A percentile compares a stretch with the other conserved stretches of the same genome.
phyloP scores from a whole-genome alignment of 2,888 invertebrate species.

The Callimorpha dominula region DNA sequence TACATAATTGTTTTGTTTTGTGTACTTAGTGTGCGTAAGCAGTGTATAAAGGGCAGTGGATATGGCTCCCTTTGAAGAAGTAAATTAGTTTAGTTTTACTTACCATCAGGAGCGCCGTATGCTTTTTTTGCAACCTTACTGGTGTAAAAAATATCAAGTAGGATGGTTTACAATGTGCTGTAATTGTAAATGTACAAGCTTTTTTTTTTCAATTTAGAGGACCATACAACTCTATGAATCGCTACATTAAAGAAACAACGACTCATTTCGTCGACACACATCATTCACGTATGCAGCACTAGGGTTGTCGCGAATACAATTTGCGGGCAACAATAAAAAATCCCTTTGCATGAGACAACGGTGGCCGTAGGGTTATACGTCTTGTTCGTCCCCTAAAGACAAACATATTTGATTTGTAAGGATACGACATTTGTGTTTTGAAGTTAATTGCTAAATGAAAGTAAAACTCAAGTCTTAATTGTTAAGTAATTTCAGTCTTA shows the following conservation, averaged over 20 bases:
- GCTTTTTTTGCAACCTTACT: not conserved
- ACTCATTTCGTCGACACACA: constrained; percentile 40
- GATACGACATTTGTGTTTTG: constrained; percentile 51
- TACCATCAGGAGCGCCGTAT: not conserved
- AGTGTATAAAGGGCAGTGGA: too few species aligned
- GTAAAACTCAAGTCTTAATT: not conserved
- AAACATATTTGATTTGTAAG: constrained; percentile 55
- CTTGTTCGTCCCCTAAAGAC: constrained; percentile 79
- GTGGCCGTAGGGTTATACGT: constrained; percentile 79
- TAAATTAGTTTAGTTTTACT: not conserved
- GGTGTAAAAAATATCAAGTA: not conserved
- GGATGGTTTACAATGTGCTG: not conserved
- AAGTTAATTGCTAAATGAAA: not conserved
- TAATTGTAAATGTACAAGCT: not conserved
- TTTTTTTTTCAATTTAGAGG: constrained; percentile 6
- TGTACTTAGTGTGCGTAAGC: too few species aligned
- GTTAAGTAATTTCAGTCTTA: not conserved
- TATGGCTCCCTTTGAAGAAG: not conserved
- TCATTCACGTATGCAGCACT: constrained; percentile 71
- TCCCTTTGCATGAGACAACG: constrained; percentile 84
- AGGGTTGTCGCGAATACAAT: constrained; percentile 78
- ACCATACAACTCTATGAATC: constrained; percentile 14
- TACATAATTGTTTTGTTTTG: not conserved
- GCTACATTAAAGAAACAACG: constrained; percentile 41
- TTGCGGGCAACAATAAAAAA: constrained; percentile 85